Base-by-base conservation (phyloP, 2,797 vertebrate species). In the Hippopotamyrus pictus region DNA sequence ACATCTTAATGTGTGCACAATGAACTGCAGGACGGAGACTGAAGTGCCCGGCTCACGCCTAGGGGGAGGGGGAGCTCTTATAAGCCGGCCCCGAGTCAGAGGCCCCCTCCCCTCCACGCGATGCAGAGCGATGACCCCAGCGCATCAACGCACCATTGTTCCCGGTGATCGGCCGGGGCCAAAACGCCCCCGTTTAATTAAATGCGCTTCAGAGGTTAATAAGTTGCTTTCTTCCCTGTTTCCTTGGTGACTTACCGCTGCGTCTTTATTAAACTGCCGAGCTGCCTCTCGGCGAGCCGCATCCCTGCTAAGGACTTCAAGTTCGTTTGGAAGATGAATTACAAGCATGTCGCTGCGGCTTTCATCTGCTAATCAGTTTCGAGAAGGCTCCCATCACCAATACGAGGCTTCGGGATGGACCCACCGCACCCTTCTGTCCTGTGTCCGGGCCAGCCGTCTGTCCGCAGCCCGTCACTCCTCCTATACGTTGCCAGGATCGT, bases 121-220 rank as follows among this genome's bases (percentile, higher is more conserved):
- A 37, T n/a, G 37, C 19, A 0, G n/a, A 44, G 11, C 29, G 2
- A 5, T 14, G 29, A 22, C 14, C 3, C n/a, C 48, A 51, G 46
- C 19, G 3, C 41, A n/a, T 51, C 87, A 87, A 73, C 89, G 25
- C 0, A 86, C 88, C 90, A 85, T 91, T 89, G 88, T 93, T 90
- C 90, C 62, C 91, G 89, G 92, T 92, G 93, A 93, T 84, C 88
- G 90, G 90, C 91, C 92, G 91, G 69, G 89, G 91, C 89, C 88
- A 79, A 89, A 90, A 89, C 90, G 90, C 25, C 86, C 76, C 69
- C 29, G 9, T 91, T 91, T 92, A 93, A 92, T 94, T 92, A 93
- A 92, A 90, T 85, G 73, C 44, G 82, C 91, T 90, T 88, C 90
- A 46, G 51, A 90, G 91, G 92, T 93, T 93, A 93, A 94, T 92